Percentiles rank a stretch among this genome's conserved stretches.
These are phyloP conservation scores for Camponotus vicinus DNA, from an alignment of 1,140 invertebrate genomes.

Conservation along the genomic window DNA sequence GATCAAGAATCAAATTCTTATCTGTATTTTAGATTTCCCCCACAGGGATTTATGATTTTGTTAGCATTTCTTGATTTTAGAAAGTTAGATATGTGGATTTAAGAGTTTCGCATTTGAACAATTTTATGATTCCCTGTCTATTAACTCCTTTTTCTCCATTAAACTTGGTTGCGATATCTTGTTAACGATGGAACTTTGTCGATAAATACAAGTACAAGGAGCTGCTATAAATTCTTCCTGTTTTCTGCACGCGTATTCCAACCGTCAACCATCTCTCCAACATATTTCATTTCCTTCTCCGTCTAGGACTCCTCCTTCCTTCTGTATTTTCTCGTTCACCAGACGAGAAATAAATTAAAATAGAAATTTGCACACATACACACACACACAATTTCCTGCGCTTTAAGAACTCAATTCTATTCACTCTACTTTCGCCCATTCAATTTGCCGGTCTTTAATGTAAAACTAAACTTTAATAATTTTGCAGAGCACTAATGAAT, in stretches of 20 bases:
- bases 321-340: constrained; percentile 30
- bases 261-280: constrained; percentile 23
- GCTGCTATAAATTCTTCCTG: constrained; percentile 56
- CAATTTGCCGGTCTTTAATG: constrained; percentile 20
- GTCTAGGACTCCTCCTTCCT: constrained; percentile 31
- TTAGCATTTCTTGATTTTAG: background rate
- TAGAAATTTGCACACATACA: constrained; percentile 46
- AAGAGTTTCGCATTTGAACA: background rate
- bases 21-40: background rate
- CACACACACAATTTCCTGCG: constrained; percentile 34
- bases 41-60: background rate
- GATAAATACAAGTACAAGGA: constrained; percentile 38
- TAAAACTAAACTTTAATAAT: constrained; percentile 40
- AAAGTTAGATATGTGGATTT: background rate
- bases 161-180: constrained; percentile 49
- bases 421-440: constrained; percentile 13
- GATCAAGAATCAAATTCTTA: background rate
- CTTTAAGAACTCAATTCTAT: constrained; percentile 47
- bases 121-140: constrained; percentile 7
- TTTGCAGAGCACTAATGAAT: background rate
- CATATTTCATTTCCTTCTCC: constrained; percentile 60
- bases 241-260: constrained; percentile 55
- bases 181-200: constrained; percentile 49
- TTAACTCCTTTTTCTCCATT: constrained; percentile 37
- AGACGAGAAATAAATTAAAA: constrained; percentile 62